These are phyloP conservation scores for Lethocerus indicus DNA, from an alignment of 1,140 invertebrate species.

Conservation along the genomic window DNA sequence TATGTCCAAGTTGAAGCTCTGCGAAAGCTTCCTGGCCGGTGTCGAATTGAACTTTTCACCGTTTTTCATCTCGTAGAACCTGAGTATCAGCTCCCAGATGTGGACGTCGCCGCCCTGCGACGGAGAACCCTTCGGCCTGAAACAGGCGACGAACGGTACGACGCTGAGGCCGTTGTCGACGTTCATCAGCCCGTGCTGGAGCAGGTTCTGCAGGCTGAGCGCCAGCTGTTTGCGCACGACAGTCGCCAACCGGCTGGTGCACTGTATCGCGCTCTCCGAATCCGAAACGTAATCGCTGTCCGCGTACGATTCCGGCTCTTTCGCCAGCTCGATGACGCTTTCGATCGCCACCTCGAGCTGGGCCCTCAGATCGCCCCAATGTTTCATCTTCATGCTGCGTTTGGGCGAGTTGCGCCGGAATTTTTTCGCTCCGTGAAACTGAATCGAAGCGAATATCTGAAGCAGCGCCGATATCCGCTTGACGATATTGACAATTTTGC, in stretches of 20 bases:
- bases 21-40: conserved; percentile 86
- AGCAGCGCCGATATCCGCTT: conserved; percentile 71
- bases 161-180: conserved; percentile 40
- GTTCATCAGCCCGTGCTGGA: conserved; percentile 78
- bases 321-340: conserved; percentile 48
- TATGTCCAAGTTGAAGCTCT: conserved; percentile 94
- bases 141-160: conserved; percentile 82
- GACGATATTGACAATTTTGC: conserved; percentile 48
- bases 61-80: conserved; percentile 82
- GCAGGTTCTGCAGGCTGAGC: conserved; percentile 69
- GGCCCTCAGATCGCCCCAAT: conserved; percentile 87
- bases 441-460: conserved; percentile 83
- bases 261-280: conserved; percentile 36
- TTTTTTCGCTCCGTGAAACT: conserved; percentile 47
- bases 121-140: conserved; percentile 39
- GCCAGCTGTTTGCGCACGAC: conserved; percentile 85
- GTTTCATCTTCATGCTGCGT: conserved; percentile 66
- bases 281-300: conserved; percentile 43
- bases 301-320: conserved; percentile 29
- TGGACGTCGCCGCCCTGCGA: conserved; percentile 39
- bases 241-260: conserved; percentile 58
- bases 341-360: conserved; percentile 79
- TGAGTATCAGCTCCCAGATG: conserved; percentile 79
- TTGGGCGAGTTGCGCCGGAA: conserved; percentile 74
- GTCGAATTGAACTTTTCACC: conserved; percentile 81